Evolutionary conservation across 1,140 invertebrate genomes (phyloP).

Genomic region (Macrobrachium nipponense): DNA sequence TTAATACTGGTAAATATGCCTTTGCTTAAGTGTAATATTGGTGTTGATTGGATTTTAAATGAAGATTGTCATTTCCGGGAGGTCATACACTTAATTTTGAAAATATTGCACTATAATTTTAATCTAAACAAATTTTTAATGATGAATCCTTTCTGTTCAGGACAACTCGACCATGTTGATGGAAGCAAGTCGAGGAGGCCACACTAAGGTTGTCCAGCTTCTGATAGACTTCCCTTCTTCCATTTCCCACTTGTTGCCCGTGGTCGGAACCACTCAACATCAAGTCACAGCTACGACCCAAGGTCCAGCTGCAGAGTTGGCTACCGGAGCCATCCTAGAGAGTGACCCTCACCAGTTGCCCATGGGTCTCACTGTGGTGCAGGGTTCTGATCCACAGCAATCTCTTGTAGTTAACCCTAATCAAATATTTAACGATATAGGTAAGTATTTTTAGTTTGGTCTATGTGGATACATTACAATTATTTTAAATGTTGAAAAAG

Average conservation of each 20-base stretch:
- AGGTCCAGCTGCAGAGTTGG: slow-evolving; percentile 66
- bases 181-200: slow-evolving; percentile 97
- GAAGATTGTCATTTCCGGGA: too few relatives aligned
- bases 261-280: slow-evolving; percentile 65
- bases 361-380: slow-evolving; percentile 54
- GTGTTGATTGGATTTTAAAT: too few relatives aligned
- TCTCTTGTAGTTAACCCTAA: slow-evolving; percentile 51
- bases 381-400: slow-evolving; percentile 50
- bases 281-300: slow-evolving; percentile 67
- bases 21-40: too few relatives aligned
- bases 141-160: slow-evolving; percentile 68
- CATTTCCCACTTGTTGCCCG: slow-evolving; percentile 71
- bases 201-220: slow-evolving; percentile 93
- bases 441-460: slow-evolving; percentile 1
- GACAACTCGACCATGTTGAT: slow-evolving; percentile 99
- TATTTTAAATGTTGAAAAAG: not conserved
- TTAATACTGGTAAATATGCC: too few relatives aligned
- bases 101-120: not conserved
- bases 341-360: slow-evolving; percentile 47
- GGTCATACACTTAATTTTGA: not conserved
- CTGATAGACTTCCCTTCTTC: slow-evolving; percentile 94
- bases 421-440: slow-evolving; percentile 57
- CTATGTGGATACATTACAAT: not conserved
- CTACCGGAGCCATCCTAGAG: slow-evolving; percentile 40
- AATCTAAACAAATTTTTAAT: not conserved